phyloP scores from a whole-genome alignment of 2,113 vertebrate species.

The Trematocara zebra region DNA sequence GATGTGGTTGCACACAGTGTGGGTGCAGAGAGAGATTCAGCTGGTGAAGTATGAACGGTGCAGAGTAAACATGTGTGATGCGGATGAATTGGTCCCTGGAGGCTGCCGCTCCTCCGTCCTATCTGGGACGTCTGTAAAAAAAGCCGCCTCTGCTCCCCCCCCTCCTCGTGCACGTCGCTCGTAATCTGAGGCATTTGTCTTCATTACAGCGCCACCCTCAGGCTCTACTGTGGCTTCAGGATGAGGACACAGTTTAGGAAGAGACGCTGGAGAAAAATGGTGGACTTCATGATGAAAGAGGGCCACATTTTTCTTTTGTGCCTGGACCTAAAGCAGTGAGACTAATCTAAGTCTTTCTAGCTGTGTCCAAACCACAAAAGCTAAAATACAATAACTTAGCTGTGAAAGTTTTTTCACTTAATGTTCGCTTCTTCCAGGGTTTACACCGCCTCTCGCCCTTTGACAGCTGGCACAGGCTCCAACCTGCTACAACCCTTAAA shows the following conservation, averaged over 20 bases:
- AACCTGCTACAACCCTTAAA: neutral
- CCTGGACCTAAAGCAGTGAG: neutral
- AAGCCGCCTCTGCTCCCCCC: neutral
- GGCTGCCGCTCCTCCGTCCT: slow-evolving; percentile 1
- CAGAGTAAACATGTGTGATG: slow-evolving; percentile 17
- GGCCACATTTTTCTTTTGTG: neutral
- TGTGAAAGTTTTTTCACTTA: neutral
- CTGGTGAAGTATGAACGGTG: neutral
- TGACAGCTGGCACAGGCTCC: neutral
- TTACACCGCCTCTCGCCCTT: neutral
- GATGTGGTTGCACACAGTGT: neutral
- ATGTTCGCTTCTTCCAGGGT: neutral
- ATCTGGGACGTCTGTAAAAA: slow-evolving; percentile 4
- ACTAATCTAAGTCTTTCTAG: neutral
- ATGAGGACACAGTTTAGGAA: neutral
- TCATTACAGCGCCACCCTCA: slow-evolving; percentile 50
- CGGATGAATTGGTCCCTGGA: slow-evolving; percentile 41
- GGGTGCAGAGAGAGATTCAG: neutral
- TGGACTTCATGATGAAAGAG: neutral
- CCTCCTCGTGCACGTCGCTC: neutral
- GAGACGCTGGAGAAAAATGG: neutral
- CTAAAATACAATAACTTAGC: neutral
- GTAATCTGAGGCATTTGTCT: slow-evolving; percentile 56
- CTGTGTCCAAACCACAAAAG: neutral
- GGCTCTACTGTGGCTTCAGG: neutral